Base-by-base conservation (phyloP, 2,888 invertebrate genomes). In the Agrotis ipsilon region DNA sequence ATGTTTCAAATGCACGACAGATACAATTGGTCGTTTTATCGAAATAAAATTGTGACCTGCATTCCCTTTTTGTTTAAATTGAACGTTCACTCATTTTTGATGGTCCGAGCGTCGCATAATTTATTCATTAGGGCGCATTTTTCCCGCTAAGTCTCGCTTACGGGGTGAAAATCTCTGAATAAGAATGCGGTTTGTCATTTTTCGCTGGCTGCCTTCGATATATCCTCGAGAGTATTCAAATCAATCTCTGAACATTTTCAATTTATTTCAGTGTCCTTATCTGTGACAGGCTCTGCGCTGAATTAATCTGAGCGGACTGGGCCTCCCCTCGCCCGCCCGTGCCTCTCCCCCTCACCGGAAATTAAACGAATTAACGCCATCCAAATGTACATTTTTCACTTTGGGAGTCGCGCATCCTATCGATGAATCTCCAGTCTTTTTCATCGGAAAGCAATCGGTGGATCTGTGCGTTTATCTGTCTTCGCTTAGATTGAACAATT, bases 341-440 rank as follows among this genome's bases (percentile, higher is more conserved):
- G 81, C 86, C 87, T 80, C 82, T 81, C 88, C 90, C 91, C 91
- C 94, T 92, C 94, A 93, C 96, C 96, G 96, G 96, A 96, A 96
- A 96, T 96, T 96, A 96, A 96, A 96, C 96, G 96, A 96, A 96
- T 96, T 96, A 96, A 96, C 96, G 95, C 96, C 94, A 94, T 96
- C 96, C 95, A 95, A 96, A 96, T 94, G 96, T 96, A 95, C 96
- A 96, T 96, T 96, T 96, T 96, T 96, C 96, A 96, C 96, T 95
- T 93, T 92, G 94, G 92, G 88, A 93, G 90, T 94, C 92, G 93
- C 94, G 94, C 92, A 91, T 94, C 92, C 94, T 93, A 95, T 95
- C 95, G 92, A 95, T 92, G 94, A 92, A 95, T 94, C 95, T 94
- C 88, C 88, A 93, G 93, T 94, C 93, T 94, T 93, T 95, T 95